Conservation (phyloP, 2,113 vertebrate genomes). For the Oncorhynchus keta region DNA sequence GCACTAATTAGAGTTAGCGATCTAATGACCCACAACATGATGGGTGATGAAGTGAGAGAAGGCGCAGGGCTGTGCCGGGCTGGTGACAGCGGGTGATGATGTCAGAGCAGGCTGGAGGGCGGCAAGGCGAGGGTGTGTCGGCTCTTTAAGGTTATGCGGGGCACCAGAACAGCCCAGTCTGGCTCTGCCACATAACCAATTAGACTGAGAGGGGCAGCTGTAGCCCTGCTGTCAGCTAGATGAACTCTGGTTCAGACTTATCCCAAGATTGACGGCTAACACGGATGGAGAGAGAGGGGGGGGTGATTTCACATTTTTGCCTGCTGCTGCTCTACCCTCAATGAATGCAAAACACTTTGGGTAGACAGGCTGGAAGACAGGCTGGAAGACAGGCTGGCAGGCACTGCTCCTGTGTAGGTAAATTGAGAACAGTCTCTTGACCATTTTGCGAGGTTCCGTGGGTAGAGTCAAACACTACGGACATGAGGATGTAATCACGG, state of each 20-base stretch:
- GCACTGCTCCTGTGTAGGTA: not conserved
- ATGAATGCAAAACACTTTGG: constrained; percentile 43
- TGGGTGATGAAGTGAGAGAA: not conserved
- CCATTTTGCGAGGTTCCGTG: constrained; percentile 20
- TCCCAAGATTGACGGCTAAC: not conserved
- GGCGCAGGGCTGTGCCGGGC: not conserved
- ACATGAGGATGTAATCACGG: constrained; percentile 28
- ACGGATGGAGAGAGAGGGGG: not conserved
- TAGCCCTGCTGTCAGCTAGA: not conserved
- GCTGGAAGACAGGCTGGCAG: not conserved
- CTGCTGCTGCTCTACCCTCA: constrained; percentile 17
- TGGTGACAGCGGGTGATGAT: not conserved
- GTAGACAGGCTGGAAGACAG: not conserved
- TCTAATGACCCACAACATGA: not conserved
- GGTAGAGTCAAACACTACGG: constrained; percentile 15
- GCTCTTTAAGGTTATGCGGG: not conserved
- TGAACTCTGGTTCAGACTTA: not conserved
- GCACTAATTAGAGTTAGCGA: not conserved
- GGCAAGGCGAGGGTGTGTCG: not conserved
- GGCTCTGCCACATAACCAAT: constrained; percentile 1
- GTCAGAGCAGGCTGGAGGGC: not conserved
- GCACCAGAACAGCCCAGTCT: not conserved
- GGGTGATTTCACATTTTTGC: constrained; percentile 50
- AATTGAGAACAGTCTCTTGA: constrained; percentile 30
- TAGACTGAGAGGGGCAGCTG: not conserved